Base-by-base conservation (phyloP, 1,140 invertebrate genomes). In the Mylabris phalerata region DNA sequence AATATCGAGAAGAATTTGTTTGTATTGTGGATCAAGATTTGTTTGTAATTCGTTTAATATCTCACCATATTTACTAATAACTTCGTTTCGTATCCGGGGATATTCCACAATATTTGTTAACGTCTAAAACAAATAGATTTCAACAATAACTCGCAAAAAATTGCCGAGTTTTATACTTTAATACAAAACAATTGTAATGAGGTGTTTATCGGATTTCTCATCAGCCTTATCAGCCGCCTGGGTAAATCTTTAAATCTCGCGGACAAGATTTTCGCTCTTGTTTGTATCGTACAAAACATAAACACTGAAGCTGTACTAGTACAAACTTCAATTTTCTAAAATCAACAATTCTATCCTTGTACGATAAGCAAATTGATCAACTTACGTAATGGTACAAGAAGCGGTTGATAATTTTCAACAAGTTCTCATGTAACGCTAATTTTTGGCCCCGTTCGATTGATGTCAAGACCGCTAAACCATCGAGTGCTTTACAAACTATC, bases 251-350 rank as follows among this genome's bases (percentile, higher is more conserved):
- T 61, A 5, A 71, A 55, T 48, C 66, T 60, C 24, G 56, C 61
- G 0, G 71, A 70, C 48, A 45, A 41, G 25, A 65, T 59, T 58
- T 70, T 69, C 19, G 68, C 64, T 52, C 45, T 48, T 7, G 60
- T 62, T 60, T 64, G 68, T 47, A 68, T 60, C 9, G 71, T 73
- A 13, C 67, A 69, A 25, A 71, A 68, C 64, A 71, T 65, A 9
- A 72, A 64, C 1, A 62, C 65, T 25, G 55, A 49, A 19, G 68
- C 66, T 7, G 69, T 65, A 24, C 60, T 62, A n/a, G 60, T 61
- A 59, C 68, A 64, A 13, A 70, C 57, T 13, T 65, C 59, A 25
- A 7, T 13, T 43, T 58, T 52, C 67, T 70, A 26, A n/a, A 56
- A 70, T 41, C 13, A 58, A 13, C 19, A 19, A 19, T 19, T 19